These are phyloP conservation scores for Lasioglossum pauxillum DNA, from an alignment of 2,888 invertebrate species.

Conservation along the genomic window DNA sequence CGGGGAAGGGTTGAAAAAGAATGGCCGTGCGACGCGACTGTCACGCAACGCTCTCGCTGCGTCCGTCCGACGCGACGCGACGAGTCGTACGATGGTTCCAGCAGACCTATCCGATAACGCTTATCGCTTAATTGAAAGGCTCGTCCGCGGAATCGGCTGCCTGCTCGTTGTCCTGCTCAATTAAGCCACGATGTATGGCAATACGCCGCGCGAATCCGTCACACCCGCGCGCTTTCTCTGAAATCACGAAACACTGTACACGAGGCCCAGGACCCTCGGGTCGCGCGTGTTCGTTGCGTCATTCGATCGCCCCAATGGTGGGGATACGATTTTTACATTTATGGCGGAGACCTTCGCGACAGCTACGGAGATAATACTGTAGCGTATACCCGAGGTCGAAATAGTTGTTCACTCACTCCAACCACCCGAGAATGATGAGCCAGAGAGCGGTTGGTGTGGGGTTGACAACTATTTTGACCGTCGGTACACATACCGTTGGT, in stretches of 20 bases:
- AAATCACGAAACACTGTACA: neutral
- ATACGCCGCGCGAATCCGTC: slow-evolving; percentile 61
- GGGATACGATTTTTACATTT: no score
- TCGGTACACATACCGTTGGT: neutral
- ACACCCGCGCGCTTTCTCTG: slow-evolving; percentile 36
- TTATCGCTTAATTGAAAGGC: slow-evolving; percentile 77
- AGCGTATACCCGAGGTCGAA: neutral
- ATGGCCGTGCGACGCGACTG: slow-evolving; percentile 55
- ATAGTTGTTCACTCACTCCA: neutral
- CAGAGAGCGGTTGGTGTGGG: neutral
- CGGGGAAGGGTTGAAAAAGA: slow-evolving; percentile 43
- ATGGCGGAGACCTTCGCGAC: no score
- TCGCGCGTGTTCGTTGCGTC: neutral
- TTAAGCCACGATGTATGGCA: slow-evolving; percentile 64
- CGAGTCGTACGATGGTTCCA: slow-evolving; percentile 53
- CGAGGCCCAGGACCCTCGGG: neutral
- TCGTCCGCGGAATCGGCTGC: slow-evolving; percentile 57
- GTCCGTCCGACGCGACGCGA: slow-evolving; percentile 38
- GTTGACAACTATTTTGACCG: slow-evolving; percentile 3
- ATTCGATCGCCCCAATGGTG: no score
- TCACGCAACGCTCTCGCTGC: slow-evolving; percentile 44
- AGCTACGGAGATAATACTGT: no score
- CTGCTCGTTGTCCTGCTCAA: slow-evolving; percentile 66
- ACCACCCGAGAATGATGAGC: neutral
- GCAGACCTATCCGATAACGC: slow-evolving; percentile 70